phyloP scores from a whole-genome alignment of 23 tunicate species.

The Aplidium turbinatum region DNA sequence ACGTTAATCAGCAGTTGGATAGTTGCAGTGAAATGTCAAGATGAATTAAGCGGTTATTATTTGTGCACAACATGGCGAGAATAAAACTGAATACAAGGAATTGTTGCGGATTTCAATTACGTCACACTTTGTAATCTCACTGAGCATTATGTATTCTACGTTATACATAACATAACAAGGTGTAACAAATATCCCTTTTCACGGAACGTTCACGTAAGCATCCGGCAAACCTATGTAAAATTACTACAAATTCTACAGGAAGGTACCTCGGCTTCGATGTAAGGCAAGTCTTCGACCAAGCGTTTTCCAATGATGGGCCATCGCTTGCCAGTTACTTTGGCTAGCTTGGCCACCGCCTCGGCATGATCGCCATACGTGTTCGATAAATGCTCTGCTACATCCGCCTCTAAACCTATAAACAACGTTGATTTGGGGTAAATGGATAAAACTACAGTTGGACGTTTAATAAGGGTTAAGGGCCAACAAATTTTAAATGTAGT shows the following conservation, averaged over 20 bases:
- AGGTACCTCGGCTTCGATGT: conserved; percentile 97
- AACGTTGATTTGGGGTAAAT: neutral
- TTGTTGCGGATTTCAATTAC: neutral
- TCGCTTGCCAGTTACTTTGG: conserved; percentile 78
- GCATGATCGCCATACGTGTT: conserved; percentile 79
- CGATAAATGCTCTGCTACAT: conserved; percentile 85
- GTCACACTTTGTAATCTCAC: too few relatives aligned
- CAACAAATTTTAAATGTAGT: neutral
- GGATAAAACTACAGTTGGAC: neutral
- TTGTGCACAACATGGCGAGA: neutral
- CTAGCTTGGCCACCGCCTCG: conserved; percentile 59
- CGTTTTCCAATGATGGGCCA: conserved; percentile 83
- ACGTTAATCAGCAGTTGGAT: too few relatives aligned
- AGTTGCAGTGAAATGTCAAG: too few relatives aligned
- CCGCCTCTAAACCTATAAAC: conserved; percentile 72
- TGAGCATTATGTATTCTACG: too few relatives aligned
- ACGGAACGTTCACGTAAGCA: too few relatives aligned
- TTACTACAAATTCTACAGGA: too few relatives aligned
- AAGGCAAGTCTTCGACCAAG: conserved; percentile 83
- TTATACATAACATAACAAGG: too few relatives aligned
- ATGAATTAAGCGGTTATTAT: too few relatives aligned
- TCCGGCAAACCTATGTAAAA: too few relatives aligned
- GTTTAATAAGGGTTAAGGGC: neutral
- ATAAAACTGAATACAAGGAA: neutral
- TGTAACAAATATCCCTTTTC: too few relatives aligned